Base-by-base conservation (phyloP, 2,113 vertebrate species). In the Phalacrocorax pelagicus region DNA sequence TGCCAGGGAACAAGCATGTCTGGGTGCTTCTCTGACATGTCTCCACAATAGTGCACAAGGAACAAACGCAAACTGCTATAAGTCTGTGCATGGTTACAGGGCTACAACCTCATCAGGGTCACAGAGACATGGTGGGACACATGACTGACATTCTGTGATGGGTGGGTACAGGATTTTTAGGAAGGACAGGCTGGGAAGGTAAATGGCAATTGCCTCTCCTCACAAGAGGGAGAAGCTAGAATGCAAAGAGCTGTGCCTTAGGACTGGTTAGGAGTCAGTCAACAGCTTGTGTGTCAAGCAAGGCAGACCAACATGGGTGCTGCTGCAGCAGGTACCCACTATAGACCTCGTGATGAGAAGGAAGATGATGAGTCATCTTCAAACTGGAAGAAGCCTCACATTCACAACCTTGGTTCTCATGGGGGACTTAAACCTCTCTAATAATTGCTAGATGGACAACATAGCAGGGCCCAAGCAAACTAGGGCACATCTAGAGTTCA, bases 101-200 rank as follows among this genome's bases (percentile, higher is more conserved):
- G 42, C 42, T 55, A 32, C 30, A 47, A 4, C 15, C 15, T 59
- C 24, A 36, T 3, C 5, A 6, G 32, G 54, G 51, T 67, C 42
- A 75, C 13, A 42, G 29, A 40, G 18, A n/a, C 8, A 18, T 10
- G 9, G n/a, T 40, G 29, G 61, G 52, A 51, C 24, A 66, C 9
- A 10, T 2, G 4, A 36, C 5, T 1, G 4, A 26, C 4, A 2
- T 44, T 11, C 62, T 51, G 36, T 42, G 30, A 58, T 47, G 34
- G 17, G 61, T 12, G 6, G 6, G 11, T 47, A 34, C 30, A 42
- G 36, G 20, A 20, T 51, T 51, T 69, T 69, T 36, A 34, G 40
- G 51, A 57, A 58, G 42, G 42, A 42, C 42, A 42, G 42, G 42
- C 42, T 42, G 42, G 42, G 42, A 42, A 42, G 42, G 42, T 27